A percentile compares a stretch with the other conserved stretches of the same genome.
Conservation (phyloP, 2,797 vertebrate genomes). For the Craterocephalus amniculus region DNA sequence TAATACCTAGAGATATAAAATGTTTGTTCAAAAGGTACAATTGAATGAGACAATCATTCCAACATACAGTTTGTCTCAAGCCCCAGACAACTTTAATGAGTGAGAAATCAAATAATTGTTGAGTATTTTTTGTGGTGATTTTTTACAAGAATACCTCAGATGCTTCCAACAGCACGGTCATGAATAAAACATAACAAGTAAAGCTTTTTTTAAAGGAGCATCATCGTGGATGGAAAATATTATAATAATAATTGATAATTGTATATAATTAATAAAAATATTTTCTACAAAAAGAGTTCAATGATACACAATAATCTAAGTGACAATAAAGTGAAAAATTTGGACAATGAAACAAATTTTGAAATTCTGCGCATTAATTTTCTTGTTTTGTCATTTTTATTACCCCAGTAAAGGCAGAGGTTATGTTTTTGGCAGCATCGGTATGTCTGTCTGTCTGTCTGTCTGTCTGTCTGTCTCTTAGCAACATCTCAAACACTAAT, state of each 20-base stretch:
- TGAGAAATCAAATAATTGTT: not conserved
- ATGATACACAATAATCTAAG: not conserved
- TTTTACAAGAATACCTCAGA: not conserved
- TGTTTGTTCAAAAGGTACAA: conserved; percentile 1
- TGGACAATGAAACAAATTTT: not conserved
- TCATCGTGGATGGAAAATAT: not conserved
- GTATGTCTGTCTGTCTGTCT: too few species aligned
- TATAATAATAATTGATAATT: not conserved
- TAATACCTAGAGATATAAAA: not conserved
- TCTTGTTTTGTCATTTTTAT: conserved; percentile 1
- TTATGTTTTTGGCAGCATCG: too few species aligned
- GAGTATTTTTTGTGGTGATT: not conserved
- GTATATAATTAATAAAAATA: not conserved
- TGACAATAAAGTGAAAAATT: not conserved
- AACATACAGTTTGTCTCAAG: conserved; percentile 8
- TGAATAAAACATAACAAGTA: not conserved
- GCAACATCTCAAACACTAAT: too few species aligned
- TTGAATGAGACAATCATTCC: not conserved
- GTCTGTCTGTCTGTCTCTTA: too few species aligned
- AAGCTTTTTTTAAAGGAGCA: not conserved
- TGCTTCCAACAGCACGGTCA: not conserved
- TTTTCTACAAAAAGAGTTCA: not conserved
- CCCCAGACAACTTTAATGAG: not conserved
- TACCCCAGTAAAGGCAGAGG: too few species aligned
- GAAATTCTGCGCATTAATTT: not conserved